Evolutionary conservation across 2,888 invertebrate genomes (phyloP), one percentile per base, ranked within the genome.

Genomic region (Dilophus febrilis): DNA sequence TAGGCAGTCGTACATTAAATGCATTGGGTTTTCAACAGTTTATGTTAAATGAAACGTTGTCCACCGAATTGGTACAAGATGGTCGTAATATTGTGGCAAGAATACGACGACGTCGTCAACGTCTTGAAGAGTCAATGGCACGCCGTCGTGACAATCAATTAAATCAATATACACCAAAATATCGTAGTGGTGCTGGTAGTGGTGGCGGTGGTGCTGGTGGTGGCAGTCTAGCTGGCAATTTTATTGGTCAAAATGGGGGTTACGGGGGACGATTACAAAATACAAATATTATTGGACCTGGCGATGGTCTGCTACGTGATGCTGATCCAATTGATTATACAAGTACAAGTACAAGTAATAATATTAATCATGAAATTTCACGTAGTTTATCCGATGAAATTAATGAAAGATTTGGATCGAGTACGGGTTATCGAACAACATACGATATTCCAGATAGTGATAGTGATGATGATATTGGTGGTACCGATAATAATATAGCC

Each of bases 11-110:
- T 37, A 66, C 92, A 41, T 67, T 98, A 28, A 87, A 91, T 40
- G 71, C 84, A 46, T 70, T 98, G 47, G 98, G 94, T 28, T 91
- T 94, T 61, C 94, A 97, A 59, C 97, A 98, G 66, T 98, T 97
- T 58, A 74, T 97, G 33, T 90, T 85, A 1, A 90, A 94, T 48
- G 87, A 91, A 52, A 83, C 85, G 45, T 77, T 97, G 52, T 92
- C 94, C 1, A 78, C 80, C 0, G 97, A 97, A 60, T 66, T 95
- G 38, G 83, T 94, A 1, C 87, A 91, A 49, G 94, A 95, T 60
- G 97, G 97, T 2, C 71, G 81, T 51, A 90, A 92, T 59, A 73
- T 95, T 30, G 81, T 92, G 41, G 84, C 85, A 53, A 67, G 94
- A 70, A 86, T 87, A 53, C 84, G 82, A 60, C 74, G 87, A 28